A percentile compares a stretch with the other conserved stretches of the same genome.
Conservation (phyloP, 2,797 vertebrate genomes). For the Carduelis carduelis region DNA sequence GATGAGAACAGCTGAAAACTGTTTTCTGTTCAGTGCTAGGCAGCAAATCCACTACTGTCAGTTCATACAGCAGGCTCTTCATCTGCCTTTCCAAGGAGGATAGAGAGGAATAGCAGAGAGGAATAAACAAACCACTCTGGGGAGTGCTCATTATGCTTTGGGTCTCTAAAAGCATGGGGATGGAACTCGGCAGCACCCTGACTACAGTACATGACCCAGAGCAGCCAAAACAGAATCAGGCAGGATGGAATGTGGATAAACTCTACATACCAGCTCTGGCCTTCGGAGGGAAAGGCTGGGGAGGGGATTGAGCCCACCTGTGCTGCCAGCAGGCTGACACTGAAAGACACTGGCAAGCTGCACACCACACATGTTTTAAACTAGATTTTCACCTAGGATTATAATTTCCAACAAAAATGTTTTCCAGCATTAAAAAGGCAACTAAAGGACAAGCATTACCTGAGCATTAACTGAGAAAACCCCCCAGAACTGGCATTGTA, state of each 20-base stretch:
- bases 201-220: neutral
- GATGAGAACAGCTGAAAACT: neutral
- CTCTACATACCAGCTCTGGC: accelerated
- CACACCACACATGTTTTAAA: accelerated
- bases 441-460: neutral
- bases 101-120: neutral
- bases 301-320: neutral
- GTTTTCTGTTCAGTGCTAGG: neutral
- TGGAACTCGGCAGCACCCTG: accelerated
- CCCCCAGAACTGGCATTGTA: neutral
- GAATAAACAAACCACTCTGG: neutral
- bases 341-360: neutral
- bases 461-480: neutral
- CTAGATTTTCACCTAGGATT: neutral
- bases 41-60: neutral
- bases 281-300: neutral
- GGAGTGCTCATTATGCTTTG: neutral
- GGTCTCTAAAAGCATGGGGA: accelerated
- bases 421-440: neutral
- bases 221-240: neutral
- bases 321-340: neutral
- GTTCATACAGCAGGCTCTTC: neutral
- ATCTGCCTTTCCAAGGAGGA: neutral
- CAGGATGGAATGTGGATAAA: neutral
- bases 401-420: neutral